Base-by-base conservation (phyloP, 2,888 invertebrate species). In the Cecidostiba fungosa region DNA sequence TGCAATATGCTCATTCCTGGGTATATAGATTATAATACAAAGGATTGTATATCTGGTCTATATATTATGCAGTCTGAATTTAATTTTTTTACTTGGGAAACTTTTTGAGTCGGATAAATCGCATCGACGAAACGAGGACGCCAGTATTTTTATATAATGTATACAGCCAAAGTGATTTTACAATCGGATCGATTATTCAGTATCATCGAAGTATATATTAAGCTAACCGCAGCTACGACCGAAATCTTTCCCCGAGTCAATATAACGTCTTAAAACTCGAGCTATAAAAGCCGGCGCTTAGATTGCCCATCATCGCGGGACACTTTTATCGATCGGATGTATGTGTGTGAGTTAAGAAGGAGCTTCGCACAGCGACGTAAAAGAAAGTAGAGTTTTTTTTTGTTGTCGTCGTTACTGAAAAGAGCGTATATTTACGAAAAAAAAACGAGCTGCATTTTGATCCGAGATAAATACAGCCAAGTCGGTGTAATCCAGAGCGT, bases 391-490 rank as follows among this genome's bases (percentile, higher is more conserved):
- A n/a, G 6, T 70, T 36, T 36, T 70, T 70, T 19, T 36, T 19
- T 36, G 0, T 12, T n/a, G n/a, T 54, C 29, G 50, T 50, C 29
- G 70, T 29, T 69, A 16, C 32, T n/a, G 69, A 26, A 23, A n/a
- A 19, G 8, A 43, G 72, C 36, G 36, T 26, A 6, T 39, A 26
- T 12, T 14, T 29, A 26, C 16, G 29, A 69, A 36, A 62, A 77
- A 54, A 66, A 79, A 78, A 36, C 12, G 62, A 76, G 76, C 76
- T 73, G 69, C 43, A 59, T 79, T 80, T 62, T 69, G 79, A 84
- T 84, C 59, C 43, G 43, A 76, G 80, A 84, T 84, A 80, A 84
- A 80, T 69, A 59, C 69, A 73, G 70, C 70, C 12, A 10, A 59
- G n/a, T 43, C 29, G 39, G 50, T 54, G 72, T 79, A 84, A 84